Percentiles rank a stretch among this genome's conserved stretches.
phyloP scores from a whole-genome alignment of 2,113 vertebrate genomes.

The Xyrauchen texanus region DNA sequence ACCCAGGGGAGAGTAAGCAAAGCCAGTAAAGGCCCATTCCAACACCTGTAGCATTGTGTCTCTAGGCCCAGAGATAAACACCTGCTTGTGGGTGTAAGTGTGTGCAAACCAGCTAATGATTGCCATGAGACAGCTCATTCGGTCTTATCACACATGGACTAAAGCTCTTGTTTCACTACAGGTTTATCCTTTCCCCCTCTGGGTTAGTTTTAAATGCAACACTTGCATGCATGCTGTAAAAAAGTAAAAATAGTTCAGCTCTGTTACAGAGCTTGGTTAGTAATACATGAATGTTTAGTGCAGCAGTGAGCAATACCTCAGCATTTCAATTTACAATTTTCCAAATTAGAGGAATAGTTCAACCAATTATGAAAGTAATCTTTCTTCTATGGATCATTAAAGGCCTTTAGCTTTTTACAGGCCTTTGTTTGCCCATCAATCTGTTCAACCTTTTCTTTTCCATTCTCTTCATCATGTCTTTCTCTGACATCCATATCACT shows the following conservation, averaged over 20 bases:
- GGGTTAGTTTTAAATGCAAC: neutral
- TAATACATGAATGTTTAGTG: neutral
- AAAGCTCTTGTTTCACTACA: neutral
- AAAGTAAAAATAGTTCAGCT: conserved; percentile 11
- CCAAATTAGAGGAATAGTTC: too few species aligned
- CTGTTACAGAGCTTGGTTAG: neutral
- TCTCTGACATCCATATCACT: too few species aligned
- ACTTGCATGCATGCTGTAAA: conserved; percentile 2
- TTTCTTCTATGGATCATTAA: too few species aligned
- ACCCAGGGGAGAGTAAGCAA: conserved; percentile 11
- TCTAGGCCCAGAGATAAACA: conserved; percentile 36
- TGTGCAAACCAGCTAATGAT: conserved; percentile 34
- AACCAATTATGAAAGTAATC: too few species aligned
- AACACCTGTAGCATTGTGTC: conserved; percentile 37
- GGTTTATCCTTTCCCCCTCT: neutral
- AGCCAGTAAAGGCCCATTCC: conserved; percentile 18
- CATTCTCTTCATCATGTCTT: too few species aligned
- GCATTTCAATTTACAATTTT: too few species aligned
- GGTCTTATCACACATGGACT: neutral
- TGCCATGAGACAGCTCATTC: conserved; percentile 22
- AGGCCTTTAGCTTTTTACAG: conserved; percentile 46
- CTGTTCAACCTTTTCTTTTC: conserved; percentile 21
- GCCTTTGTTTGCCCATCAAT: conserved; percentile 52
- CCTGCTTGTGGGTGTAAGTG: conserved; percentile 24
- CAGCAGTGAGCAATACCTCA: too few species aligned